phyloP scores from a whole-genome alignment of 2,888 invertebrate species.

The Macrophya annulata region DNA sequence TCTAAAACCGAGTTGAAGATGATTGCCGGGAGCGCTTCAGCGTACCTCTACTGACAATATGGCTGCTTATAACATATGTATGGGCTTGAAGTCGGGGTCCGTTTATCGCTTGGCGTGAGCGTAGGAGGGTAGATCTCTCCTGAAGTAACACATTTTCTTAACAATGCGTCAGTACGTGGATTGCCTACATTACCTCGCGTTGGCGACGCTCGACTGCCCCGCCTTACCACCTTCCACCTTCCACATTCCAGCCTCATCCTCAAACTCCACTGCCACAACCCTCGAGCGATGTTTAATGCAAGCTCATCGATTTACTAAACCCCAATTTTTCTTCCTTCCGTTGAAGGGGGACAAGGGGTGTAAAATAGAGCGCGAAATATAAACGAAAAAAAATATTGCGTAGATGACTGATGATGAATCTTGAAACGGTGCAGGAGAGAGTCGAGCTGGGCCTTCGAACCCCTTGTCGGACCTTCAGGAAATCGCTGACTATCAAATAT shows the following conservation, averaged over 20 bases:
- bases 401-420: slow-evolving; percentile 74
- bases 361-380: slow-evolving; percentile 52
- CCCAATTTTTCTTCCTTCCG: slow-evolving; percentile 70
- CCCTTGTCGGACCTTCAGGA: background rate
- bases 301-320: slow-evolving; percentile 74
- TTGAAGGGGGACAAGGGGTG: slow-evolving; percentile 60
- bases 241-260: background rate
- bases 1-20: slow-evolving; percentile 33
- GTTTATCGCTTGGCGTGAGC: slow-evolving; percentile 17
- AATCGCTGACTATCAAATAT: slow-evolving; percentile 27
- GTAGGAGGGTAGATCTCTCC: slow-evolving; percentile 34
- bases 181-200: slow-evolving; percentile 56
- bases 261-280: slow-evolving; percentile 25
- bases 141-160: slow-evolving; percentile 60
- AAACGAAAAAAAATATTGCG: slow-evolving; percentile 68
- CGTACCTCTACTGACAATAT: slow-evolving; percentile 9
- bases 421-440: slow-evolving; percentile 40
- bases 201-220: slow-evolving; percentile 44
- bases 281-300: slow-evolving; percentile 73
- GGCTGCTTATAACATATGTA: slow-evolving; percentile 39
- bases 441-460: background rate
- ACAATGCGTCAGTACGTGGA: slow-evolving; percentile 63
- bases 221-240: slow-evolving; percentile 18
- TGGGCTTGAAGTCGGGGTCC: slow-evolving; percentile 33
- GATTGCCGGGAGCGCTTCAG: slow-evolving; percentile 7